Conservation (phyloP, 2,113 vertebrate genomes). For the Phylloscopus whistleri region DNA sequence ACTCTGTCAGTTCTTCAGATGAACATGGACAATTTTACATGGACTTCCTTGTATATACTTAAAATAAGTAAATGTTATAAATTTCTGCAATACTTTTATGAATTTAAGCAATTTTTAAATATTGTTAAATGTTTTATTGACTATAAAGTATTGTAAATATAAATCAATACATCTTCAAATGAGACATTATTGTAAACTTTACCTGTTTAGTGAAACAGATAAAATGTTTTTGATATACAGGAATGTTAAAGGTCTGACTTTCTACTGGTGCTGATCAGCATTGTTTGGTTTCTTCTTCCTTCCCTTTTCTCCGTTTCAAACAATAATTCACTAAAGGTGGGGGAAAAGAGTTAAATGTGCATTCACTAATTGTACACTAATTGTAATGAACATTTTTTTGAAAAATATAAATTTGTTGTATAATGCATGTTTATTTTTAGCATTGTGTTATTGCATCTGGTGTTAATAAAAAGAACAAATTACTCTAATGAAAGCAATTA, state of each 20-base stretch:
- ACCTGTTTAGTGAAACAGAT: slow-evolving; percentile 67
- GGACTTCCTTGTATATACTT: slow-evolving; percentile 69
- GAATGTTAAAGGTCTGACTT: slow-evolving; percentile 75
- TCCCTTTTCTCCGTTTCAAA: slow-evolving; percentile 62
- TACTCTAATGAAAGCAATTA: slow-evolving; percentile 56
- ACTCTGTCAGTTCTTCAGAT: slow-evolving; percentile 56
- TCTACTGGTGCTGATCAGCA: slow-evolving; percentile 80
- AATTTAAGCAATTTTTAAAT: slow-evolving; percentile 77
- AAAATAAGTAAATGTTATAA: slow-evolving; percentile 65
- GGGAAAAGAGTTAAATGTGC: slow-evolving; percentile 29
- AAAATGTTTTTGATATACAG: slow-evolving; percentile 76
- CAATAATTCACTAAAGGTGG: slow-evolving; percentile 62
- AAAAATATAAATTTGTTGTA: slow-evolving; percentile 65
- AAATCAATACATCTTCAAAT: slow-evolving; percentile 67
- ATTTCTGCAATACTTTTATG: slow-evolving; percentile 79
- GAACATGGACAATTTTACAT: slow-evolving; percentile 59
- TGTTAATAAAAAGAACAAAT: slow-evolving; percentile 77
- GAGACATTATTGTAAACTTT: slow-evolving; percentile 68
- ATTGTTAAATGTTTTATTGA: slow-evolving; percentile 72
- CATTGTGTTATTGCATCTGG: slow-evolving; percentile 69
- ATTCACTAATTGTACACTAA: slow-evolving; percentile 61
- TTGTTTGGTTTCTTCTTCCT: slow-evolving; percentile 69
- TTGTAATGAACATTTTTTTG: slow-evolving; percentile 64
- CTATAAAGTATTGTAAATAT: slow-evolving; percentile 76
- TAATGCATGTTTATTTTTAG: slow-evolving; percentile 80